Conservation (phyloP, 2,888 invertebrate species). For the Sisyra terminalis region DNA sequence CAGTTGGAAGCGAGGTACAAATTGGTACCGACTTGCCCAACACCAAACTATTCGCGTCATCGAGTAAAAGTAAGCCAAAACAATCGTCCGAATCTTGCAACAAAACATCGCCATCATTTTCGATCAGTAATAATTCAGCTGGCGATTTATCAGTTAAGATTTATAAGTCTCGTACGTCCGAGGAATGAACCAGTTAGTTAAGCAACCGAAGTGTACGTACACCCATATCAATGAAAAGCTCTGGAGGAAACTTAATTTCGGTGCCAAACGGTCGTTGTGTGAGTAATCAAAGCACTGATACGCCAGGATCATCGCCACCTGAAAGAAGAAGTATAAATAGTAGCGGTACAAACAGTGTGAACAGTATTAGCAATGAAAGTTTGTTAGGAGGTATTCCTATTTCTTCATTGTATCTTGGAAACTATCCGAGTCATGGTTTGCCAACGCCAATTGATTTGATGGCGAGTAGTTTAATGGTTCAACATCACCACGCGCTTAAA, state of each 20-base stretch:
- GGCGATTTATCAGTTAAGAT: conserved; percentile 30
- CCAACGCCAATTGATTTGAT: conserved; percentile 57
- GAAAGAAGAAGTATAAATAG: no score
- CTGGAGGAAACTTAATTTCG: conserved; percentile 29
- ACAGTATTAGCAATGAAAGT: no score
- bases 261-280: conserved; percentile 38
- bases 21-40: conserved; percentile 83
- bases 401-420: conserved; percentile 41
- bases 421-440: conserved; percentile 41
- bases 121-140: conserved; percentile 30
- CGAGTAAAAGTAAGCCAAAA: conserved; percentile 47
- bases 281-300: conserved; percentile 64
- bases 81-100: conserved; percentile 33
- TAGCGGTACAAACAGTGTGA: no score
- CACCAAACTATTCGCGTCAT: conserved; percentile 53
- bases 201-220: conserved; percentile 34
- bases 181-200: conserved; percentile 36
- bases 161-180: conserved; percentile 49
- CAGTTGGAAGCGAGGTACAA: no score
- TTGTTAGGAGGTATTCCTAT: conserved; percentile 28
- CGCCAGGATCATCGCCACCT: conserved; percentile 41
- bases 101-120: conserved; percentile 34
- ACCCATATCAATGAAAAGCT: conserved; percentile 36
- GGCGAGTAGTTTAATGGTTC: conserved; percentile 60
- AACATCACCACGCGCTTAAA: conserved; percentile 59